Base-by-base conservation (phyloP, 2,797 vertebrate species). In the Dermochelys coriacea region DNA sequence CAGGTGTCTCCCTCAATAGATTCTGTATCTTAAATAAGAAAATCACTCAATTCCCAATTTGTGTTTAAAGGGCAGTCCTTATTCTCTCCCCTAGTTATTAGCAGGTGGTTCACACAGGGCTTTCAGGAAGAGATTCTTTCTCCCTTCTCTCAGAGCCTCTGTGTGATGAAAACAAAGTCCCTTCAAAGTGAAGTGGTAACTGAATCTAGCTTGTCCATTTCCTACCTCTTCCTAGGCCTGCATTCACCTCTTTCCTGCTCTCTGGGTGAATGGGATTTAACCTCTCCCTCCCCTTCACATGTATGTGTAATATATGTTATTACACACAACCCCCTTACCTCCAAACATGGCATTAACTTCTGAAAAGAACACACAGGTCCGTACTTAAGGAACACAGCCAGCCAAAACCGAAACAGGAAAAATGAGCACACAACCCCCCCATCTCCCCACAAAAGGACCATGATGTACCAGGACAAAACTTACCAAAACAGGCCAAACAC, bases 81-180 rank as follows among this genome's bases (percentile, higher is more conserved):
- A 80, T 95, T 96, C 80, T 93, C 25, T 80, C 12, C 12, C 84
- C 74, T 68, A 1, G 80, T 37, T 93, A 34, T 95, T 96, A 95
- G 90, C 80, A 87, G 91, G 29, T 84, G 80, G 94, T 82, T 89
- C 82, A 64, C 88, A 94, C 9, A 88, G 75, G 83, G 78, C 37
- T 96, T 93, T 95, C 90, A 94, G 90, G 80, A 96, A 89, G 8
- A 97, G 55, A 91, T 84, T 95, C 87, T 82, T 89, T 91, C 84
- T 96, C 74, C 84, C 85, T 85, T 79, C 79, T 93, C 85, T 94
- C 95, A 86, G 86, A 95, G 75, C 90, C 92, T 95, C 88, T 49
- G 51, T 95, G 88, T 95, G 82, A 94, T 92, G 84, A 94, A 94
- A 96, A 89, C 80, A 80, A 95, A 93, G 57, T 47, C 54, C 90